Conservation (phyloP, 2,113 vertebrate species). For the Neodon shergylaensis region DNA sequence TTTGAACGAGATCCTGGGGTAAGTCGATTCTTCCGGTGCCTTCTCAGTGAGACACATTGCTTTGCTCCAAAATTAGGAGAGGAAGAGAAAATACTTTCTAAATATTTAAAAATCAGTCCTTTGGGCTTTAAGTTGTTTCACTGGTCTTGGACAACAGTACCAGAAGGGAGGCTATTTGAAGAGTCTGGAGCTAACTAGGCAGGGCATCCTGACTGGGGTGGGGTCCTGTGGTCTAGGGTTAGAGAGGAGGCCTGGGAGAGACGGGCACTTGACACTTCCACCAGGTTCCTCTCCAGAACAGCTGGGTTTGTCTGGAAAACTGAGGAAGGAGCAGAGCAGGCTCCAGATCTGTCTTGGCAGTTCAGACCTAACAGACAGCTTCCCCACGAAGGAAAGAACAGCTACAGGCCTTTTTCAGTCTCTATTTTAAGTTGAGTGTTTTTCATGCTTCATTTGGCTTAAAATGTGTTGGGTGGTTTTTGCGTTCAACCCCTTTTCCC, state of each 20-base stretch:
- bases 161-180: not conserved
- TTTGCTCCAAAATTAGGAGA: not conserved
- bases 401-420: constrained; percentile 39
- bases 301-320: constrained; percentile 72
- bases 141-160: not conserved
- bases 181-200: not conserved
- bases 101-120: not conserved
- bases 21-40: not conserved
- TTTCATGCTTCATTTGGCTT: constrained; percentile 66
- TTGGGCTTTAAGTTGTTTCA: constrained; percentile 16
- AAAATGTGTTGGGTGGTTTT: not conserved
- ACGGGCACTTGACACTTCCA: not conserved
- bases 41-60: not conserved
- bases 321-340: constrained; percentile 16
- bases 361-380: constrained; percentile 12
- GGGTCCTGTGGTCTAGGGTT: not conserved
- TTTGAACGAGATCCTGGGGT: not conserved
- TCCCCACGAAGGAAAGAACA: constrained; percentile 60
- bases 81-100: not conserved
- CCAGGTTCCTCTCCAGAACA: constrained; percentile 61
- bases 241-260: not conserved
- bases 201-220: not conserved
- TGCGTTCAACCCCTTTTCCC: not conserved
- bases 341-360: constrained; percentile 54
- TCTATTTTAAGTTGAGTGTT: constrained; percentile 65